Percentiles rank a stretch among this genome's conserved stretches.
Evolutionary conservation across 2,888 invertebrate genomes (phyloP).

Genomic region (Macaria notata): DNA sequence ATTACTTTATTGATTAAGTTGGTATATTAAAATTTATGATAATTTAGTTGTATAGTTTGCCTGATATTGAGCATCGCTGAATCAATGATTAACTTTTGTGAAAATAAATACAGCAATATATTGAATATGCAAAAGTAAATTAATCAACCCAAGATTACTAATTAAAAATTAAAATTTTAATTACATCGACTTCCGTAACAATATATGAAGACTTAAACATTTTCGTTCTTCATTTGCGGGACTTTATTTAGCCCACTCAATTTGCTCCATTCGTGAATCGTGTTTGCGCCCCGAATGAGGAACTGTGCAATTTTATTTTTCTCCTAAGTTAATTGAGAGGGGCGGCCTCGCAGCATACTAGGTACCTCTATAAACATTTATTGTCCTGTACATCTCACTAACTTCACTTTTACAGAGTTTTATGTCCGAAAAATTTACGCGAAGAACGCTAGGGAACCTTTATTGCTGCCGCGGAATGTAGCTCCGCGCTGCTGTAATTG

Average conservation of each 20-base stretch:
- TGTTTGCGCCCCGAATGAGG: constrained; percentile 73
- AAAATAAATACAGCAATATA: too few relatives aligned
- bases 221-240: constrained; percentile 70
- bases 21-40: too few relatives aligned
- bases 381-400: constrained; percentile 78
- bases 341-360: constrained; percentile 31
- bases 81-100: too few relatives aligned
- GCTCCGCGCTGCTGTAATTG: constrained; percentile 67
- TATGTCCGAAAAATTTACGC: constrained; percentile 82
- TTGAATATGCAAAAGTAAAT: too few relatives aligned
- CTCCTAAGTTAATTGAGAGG: constrained; percentile 68
- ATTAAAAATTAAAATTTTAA: constrained; percentile 64
- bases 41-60: too few relatives aligned
- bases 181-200: constrained; percentile 59
- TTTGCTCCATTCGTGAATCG: constrained; percentile 75
- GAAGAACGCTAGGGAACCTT: constrained; percentile 67
- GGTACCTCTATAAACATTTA: constrained; percentile 75
- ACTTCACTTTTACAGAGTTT: constrained; percentile 80
- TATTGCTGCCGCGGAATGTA: constrained; percentile 73
- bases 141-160: not conserved
- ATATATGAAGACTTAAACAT: constrained; percentile 60
- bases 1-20: too few relatives aligned
- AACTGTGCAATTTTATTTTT: constrained; percentile 67
- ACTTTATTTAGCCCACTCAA: constrained; percentile 78
- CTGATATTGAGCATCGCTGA: too few relatives aligned